Base-by-base conservation (phyloP, 1,140 invertebrate species). In the Patella vulgata region DNA sequence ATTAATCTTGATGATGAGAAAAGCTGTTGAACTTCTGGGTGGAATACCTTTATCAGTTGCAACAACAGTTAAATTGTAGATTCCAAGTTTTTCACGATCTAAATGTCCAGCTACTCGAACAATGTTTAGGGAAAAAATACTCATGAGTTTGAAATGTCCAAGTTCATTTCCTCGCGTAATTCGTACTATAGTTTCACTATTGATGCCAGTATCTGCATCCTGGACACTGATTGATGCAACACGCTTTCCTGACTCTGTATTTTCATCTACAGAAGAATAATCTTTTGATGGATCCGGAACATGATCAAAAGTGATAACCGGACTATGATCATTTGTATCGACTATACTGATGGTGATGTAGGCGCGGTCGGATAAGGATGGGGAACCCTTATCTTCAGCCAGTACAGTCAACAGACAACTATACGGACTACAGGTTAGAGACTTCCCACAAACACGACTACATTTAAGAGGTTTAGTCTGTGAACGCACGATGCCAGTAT, bases 311-410 rank as follows among this genome's bases (percentile, higher is more conserved):
- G 90, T 90, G 51, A 98, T 96, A 27, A 92, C 88, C 3, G 96
- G 96, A 85, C 95, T 93, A 79, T 98, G 95, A 86, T 97, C 94
- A 84, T 97, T 97, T 65, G 80, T 82, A 81, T 97, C 95, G 33
- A 96, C 86, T 17, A 98, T 85, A 84, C 94, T 96, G 0, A 98
- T 93, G 3, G 93, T 96, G 0, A 98, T 93, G 84, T 97, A 98
- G 23, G 96, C 95, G 42, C 95, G 87, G 4, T 95, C 95, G 78
- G 95, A 92, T 82, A 96, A 93, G 33, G 92, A 84, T 0, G 94
- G 94, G 8, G 90, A 90, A 0, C 95, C 95, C 71, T 96, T 92
- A 85, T 98, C 96, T 50, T 92, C 87, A 12, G 95, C 95, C 78
- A 93, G 95, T 0, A 98, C 92, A 0, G 94, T 96, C 71, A 98